Percentiles rank a stretch among this genome's conserved stretches.
phyloP scores from a whole-genome alignment of 2,113 vertebrate genomes.

The Salvator merianae region DNA sequence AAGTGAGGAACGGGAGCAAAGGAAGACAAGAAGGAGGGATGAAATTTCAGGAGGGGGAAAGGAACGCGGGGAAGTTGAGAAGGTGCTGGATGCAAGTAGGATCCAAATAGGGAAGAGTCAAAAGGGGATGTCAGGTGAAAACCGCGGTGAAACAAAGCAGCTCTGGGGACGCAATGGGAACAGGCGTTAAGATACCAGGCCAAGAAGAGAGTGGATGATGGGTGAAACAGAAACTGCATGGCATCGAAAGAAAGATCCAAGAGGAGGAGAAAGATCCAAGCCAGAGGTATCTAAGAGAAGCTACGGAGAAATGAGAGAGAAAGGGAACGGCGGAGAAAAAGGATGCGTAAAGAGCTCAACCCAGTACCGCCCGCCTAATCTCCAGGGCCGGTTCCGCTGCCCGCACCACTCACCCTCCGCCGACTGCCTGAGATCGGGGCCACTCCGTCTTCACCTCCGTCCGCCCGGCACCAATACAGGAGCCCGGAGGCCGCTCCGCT shows the following conservation, averaged over 20 bases:
- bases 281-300: too few species aligned
- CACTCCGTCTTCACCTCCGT: not conserved
- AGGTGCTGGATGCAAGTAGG: not conserved
- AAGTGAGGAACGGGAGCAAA: not conserved
- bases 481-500: slow-evolving; percentile 2
- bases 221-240: too few species aligned
- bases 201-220: not conserved
- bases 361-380: not conserved
- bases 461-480: slow-evolving; percentile 7
- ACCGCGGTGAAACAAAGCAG: not conserved
- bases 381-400: not conserved
- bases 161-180: accelerated
- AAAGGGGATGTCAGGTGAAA: too few species aligned
- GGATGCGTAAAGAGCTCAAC: too few species aligned
- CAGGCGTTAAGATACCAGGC: not conserved
- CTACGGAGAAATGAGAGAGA: too few species aligned
- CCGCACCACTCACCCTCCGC: slow-evolving; percentile 14
- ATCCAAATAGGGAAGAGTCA: not conserved
- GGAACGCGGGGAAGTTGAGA: not conserved
- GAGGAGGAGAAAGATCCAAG: not conserved
- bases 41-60: not conserved
- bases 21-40: not conserved
- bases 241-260: not conserved
- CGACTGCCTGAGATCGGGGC: not conserved
- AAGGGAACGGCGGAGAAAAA: too few species aligned